Base-by-base conservation (phyloP, 2,113 vertebrate species). In the Clarias gariepinus region DNA sequence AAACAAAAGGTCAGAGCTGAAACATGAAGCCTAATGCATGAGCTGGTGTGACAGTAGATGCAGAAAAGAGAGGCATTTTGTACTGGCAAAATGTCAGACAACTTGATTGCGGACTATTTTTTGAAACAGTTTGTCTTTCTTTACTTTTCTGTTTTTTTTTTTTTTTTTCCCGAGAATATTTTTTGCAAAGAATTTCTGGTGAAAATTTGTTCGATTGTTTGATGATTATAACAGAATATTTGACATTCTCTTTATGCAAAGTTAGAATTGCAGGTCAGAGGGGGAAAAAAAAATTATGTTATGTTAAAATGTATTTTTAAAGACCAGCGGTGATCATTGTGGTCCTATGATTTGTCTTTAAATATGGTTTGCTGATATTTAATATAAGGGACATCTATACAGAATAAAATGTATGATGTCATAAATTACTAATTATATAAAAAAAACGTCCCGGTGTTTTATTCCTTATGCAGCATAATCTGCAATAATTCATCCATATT, bases 1-100 rank as follows among this genome's bases (percentile, higher is more conserved):
- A 89, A 87, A 87, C 84, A 78, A 87, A 89, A 89, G 89, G 89
- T 89, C 89, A 89, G 30, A 30, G 55, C 63, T 83, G 86, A 85
- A 85, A 83, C 83, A 80, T 61, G 77, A 64, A 81, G 73, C 76
- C 79, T 85, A 86, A 86, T 85, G 82, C 89, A 85, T 86, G 86
- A 80, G 86, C 81, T 30, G 83, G 69, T 57, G 30, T 86, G 86
- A 83, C 86, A 86, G 86, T 25, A 89, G 82, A 78, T 85, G 68
- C 76, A 84, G 82, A 80, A 87, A 83, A 57, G 79, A 83, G 80
- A 87, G 25, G 84, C 87, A 85, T 87, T 89, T 87, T 89, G 87
- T 89, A 74, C 89, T 52, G 81, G 73, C 73, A 86, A 89, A 86
- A 89, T 89, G 86, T 87, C 89, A 89, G 86, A 86, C 80, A 84